phyloP scores from a whole-genome alignment of 1,140 invertebrate genomes.

The Nephila pilipes region DNA sequence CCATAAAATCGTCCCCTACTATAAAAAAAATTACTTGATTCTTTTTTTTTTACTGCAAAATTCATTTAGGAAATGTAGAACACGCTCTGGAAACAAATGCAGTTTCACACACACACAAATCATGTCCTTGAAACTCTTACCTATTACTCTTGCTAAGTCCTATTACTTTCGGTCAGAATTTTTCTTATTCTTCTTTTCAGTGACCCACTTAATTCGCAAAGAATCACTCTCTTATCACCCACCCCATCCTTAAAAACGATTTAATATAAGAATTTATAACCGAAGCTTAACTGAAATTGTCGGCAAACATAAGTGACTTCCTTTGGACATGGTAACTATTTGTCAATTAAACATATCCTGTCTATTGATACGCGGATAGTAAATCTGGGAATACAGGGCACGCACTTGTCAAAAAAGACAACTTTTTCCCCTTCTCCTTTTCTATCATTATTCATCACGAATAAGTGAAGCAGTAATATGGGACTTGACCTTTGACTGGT shows the following conservation, averaged over 20 bases:
- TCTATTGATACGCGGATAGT: neutral
- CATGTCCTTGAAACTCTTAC: slow-evolving; percentile 52
- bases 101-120: slow-evolving; percentile 43
- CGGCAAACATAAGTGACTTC: neutral
- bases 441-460: slow-evolving; percentile 10
- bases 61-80: slow-evolving; percentile 40
- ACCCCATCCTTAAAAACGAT: neutral
- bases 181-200: slow-evolving; percentile 26
- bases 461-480: neutral
- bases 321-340: neutral
- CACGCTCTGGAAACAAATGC: slow-evolving; percentile 19
- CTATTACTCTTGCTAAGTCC: neutral
- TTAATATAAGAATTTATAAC: neutral
- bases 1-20: slow-evolving; percentile 31
- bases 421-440: neutral
- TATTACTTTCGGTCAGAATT: neutral
- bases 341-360: slow-evolving; percentile 14
- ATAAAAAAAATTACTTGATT: slow-evolving; percentile 31
- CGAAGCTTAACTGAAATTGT: neutral
- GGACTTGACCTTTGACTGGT: slow-evolving; percentile 9
- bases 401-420: neutral
- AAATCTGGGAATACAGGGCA: neutral
- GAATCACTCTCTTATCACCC: neutral
- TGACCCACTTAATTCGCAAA: slow-evolving; percentile 14
- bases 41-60: slow-evolving; percentile 26